Evolutionary conservation across 2,888 invertebrate genomes (phyloP).

Genomic region (Macropis europaea): DNA sequence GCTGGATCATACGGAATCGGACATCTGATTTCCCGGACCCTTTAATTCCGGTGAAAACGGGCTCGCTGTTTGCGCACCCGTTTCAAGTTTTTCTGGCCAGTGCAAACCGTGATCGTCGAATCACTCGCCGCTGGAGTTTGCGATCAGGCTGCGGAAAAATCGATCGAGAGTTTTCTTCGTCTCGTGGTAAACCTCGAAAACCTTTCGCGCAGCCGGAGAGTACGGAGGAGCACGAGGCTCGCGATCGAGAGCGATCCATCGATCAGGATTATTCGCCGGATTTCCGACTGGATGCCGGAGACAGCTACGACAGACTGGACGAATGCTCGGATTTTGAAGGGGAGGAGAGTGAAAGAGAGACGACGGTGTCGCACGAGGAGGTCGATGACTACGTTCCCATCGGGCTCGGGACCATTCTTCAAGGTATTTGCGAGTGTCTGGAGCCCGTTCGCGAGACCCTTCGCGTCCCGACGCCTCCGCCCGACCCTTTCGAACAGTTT

Average conservation of each 20-base stretch:
- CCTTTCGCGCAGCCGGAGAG: no score
- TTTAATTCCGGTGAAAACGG: conserved; percentile 24
- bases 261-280: not conserved
- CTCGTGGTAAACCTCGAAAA: no score
- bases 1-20: conserved; percentile 9
- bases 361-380: conserved; percentile 20
- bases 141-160: not conserved
- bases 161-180: not conserved
- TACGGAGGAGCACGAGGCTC: no score
- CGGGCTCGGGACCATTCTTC: conserved; percentile 52
- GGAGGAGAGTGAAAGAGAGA: not conserved
- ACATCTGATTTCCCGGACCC: conserved; percentile 9
- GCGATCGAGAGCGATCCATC: not conserved
- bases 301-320: not conserved
- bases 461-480: conserved; percentile 25
- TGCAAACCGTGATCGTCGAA: conserved; percentile 3
- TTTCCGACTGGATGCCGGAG: not conserved
- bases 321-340: conserved; percentile 1
- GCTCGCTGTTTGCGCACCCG: conserved; percentile 15
- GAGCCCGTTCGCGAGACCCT: conserved; percentile 47
- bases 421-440: conserved; percentile 64
- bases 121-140: not conserved
- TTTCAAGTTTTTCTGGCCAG: not conserved
- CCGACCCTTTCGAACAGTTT: conserved; percentile 66
- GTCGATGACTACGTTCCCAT: conserved; percentile 53